Evolutionary conservation across 2,113 vertebrate species (phyloP), one percentile per base, ranked within the genome.

Genomic region (Notiomystis cincta): DNA sequence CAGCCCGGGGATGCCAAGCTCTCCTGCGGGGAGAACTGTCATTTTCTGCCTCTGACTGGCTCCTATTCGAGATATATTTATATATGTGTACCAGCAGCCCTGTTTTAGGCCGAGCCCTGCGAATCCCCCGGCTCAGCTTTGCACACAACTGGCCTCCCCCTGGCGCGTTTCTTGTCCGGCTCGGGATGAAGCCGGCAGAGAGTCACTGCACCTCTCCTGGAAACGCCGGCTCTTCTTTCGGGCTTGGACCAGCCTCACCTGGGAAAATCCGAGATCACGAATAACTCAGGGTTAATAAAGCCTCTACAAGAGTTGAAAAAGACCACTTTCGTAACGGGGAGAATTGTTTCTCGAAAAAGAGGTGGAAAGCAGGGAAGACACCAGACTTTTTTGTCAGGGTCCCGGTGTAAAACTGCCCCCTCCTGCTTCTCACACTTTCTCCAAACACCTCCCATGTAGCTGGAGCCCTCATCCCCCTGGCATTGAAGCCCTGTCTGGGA

Each of bases 81-180:
- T 15, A 2, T 1, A 19, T 4, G 5, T 9, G 53, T 9, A 50
- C 23, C 33, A 47, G 22, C 5, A 23, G 21, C 27, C 12, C 35
- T 53, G 47, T 28, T 57, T 82, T 22, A 45, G 40, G 38, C 38
- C 10, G 6, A 51, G 12, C 18, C 18, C 18, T 9, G 44, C 0
- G 8, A 21, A n/a, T 64, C 8, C 8, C 20, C 21, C 9, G 9
- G 38, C 53, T 25, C 20, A 73, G 45, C 21, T 60, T 35, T 4
- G 9, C 31, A 6, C 45, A 3, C 31, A 15, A 1, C 18, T 10
- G 4, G 30, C 9, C 12, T 14, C 1, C 6, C 14, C 9, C 15
- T 1, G 19, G 47, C 2, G 20, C 40, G 0, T 33, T 9, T 31
- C 25, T 66, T 25, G 7, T 40, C n/a, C 2, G 33, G 13, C 76